Conservation (phyloP, 2,113 vertebrate species). For the Rhineura floridana region DNA sequence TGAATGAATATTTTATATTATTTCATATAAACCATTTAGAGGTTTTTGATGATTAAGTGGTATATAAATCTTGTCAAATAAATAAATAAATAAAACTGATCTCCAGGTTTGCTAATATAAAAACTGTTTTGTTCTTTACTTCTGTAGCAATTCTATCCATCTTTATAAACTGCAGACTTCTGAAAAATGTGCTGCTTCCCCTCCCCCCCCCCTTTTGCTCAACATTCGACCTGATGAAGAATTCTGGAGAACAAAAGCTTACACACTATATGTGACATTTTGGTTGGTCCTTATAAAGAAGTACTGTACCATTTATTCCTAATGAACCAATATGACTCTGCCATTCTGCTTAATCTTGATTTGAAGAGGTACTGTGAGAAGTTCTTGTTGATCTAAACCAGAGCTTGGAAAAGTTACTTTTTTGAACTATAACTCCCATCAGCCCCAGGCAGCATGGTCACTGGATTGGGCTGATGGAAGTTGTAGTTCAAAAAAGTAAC, state of each 20-base stretch:
- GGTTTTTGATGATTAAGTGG: too few relatives aligned
- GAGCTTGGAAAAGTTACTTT: too few relatives aligned
- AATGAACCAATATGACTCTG: not conserved
- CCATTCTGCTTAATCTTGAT: not conserved
- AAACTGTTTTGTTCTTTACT: not conserved
- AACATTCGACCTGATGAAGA: not conserved
- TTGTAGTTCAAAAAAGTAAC: too few relatives aligned
- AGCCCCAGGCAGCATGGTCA: too few relatives aligned
- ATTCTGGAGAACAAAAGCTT: not conserved
- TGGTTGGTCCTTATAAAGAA: not conserved
- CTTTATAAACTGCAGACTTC: not conserved
- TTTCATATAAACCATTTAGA: too few relatives aligned
- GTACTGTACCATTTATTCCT: not conserved
- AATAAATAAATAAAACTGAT: not conserved
- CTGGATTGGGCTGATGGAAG: too few relatives aligned
- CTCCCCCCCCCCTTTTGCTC: not conserved
- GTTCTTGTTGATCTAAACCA: not conserved
- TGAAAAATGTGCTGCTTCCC: not conserved
- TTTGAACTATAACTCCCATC: too few relatives aligned
- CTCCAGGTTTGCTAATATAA: not conserved
- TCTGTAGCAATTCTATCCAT: not conserved
- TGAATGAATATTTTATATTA: too few relatives aligned
- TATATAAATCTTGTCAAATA: too few relatives aligned
- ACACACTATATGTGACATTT: not conserved
- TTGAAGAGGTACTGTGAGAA: not conserved